These are phyloP conservation scores for Rhynchonycteris naso DNA, from an alignment of 2,797 vertebrate species.

Conservation along the genomic window DNA sequence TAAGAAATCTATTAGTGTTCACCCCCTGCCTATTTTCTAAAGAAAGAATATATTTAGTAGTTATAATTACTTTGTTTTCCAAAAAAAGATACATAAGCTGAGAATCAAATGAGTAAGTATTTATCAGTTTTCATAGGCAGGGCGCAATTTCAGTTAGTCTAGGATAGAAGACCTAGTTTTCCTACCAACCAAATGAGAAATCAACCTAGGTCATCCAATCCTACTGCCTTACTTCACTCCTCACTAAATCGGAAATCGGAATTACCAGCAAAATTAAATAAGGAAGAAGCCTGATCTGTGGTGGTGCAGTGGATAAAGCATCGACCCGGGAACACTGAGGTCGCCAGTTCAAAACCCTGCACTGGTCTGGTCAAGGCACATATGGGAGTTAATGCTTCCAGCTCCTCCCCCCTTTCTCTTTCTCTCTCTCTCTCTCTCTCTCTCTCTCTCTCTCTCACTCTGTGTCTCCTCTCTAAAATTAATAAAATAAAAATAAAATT, in stretches of 20 bases:
- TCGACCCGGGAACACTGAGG: too few species aligned
- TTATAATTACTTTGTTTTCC: slow-evolving; percentile 19
- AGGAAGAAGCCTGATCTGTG: too few species aligned
- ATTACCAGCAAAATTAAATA: neutral
- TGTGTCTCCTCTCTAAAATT: too few species aligned
- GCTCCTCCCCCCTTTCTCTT: too few species aligned
- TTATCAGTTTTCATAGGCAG: neutral
- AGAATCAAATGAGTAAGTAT: neutral
- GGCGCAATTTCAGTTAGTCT: neutral
- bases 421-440: too few species aligned
- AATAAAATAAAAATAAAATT: too few species aligned
- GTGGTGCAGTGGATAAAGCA: too few species aligned
- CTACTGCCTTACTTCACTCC: neutral
- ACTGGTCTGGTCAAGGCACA: too few species aligned
- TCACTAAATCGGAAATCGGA: too few species aligned
- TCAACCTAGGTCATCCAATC: neutral
- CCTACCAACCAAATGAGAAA: neutral
- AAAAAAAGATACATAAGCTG: neutral
- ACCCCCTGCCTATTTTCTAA: neutral
- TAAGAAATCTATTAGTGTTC: slow-evolving; percentile 52
- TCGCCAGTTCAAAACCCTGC: too few species aligned
- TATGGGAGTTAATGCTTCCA: too few species aligned
- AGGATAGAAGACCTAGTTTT: neutral
- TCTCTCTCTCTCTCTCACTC: too few species aligned
- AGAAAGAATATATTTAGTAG: neutral